phyloP scores from a whole-genome alignment of 2,888 invertebrate species.

The Scaptomyza parva region DNA sequence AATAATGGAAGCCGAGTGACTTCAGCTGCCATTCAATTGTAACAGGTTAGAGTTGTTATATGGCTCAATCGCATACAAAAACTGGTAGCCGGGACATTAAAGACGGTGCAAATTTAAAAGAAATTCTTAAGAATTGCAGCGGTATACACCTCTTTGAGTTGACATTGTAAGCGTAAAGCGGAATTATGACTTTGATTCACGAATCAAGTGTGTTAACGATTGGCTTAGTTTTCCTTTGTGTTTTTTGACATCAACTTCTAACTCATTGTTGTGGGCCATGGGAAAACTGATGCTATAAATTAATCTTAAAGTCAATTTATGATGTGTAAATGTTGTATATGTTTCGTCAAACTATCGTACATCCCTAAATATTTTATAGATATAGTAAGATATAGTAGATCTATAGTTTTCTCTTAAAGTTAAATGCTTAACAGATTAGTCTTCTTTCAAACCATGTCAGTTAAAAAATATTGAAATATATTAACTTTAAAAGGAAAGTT shows the following conservation, averaged over 20 bases:
- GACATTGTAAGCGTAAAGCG: slow-evolving; percentile 32
- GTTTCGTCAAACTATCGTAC: neutral
- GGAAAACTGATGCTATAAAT: slow-evolving; percentile 31
- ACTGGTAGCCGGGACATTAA: slow-evolving; percentile 22
- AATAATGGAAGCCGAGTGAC: slow-evolving; percentile 53
- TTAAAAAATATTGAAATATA: too few species aligned
- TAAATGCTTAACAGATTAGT: too few species aligned
- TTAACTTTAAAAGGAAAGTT: too few species aligned
- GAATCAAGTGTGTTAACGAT: slow-evolving; percentile 48
- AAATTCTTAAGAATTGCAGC: slow-evolving; percentile 51
- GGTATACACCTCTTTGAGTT: slow-evolving; percentile 37
- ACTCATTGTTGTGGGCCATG: slow-evolving; percentile 22
- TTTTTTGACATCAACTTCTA: slow-evolving; percentile 1
- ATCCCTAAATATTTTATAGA: neutral
- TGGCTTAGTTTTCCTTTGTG: slow-evolving; percentile 38
- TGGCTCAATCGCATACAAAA: slow-evolving; percentile 58
- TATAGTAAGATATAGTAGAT: too few species aligned
- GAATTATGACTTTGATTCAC: slow-evolving; percentile 71
- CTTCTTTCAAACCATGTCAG: too few species aligned
- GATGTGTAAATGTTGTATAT: neutral
- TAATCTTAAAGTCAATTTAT: neutral
- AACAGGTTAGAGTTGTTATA: slow-evolving; percentile 60
- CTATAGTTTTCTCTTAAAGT: too few species aligned
- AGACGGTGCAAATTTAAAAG: slow-evolving; percentile 29
- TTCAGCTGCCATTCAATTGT: slow-evolving; percentile 61